Evolutionary conservation across 1,140 invertebrate species (phyloP), one percentile per base, ranked within the genome.

Genomic region (Glomeris maerens): DNA sequence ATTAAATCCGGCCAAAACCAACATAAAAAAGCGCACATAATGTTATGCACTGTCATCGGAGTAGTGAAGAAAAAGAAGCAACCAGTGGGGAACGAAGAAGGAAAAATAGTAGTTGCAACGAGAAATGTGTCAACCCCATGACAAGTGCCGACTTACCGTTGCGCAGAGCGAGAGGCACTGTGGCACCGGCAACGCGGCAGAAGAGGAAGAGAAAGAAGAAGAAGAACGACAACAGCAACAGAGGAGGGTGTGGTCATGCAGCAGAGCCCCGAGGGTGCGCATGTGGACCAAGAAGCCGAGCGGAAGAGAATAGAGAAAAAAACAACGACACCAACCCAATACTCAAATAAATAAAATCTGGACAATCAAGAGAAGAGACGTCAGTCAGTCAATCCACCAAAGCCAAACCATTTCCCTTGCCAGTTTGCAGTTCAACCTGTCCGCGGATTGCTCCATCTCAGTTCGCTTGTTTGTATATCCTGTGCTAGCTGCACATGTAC

Each of bases 291-390:
- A 21, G 5, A 48, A 13, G 20, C 20, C 14, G 39, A 52, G 44
- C 21, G 25, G 20, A 39, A 39, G 7, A 47, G 45, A 41, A 4
- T 29, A 28, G 40, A 47, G 27, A 17, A 4, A 25, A 2, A 46
- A 52, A 2, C 17, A 47, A 17, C n/a, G 23, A 21, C 39, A 28
- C 23, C 28, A 29, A 51, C 10, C 38, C n/a, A 36, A 2, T n/a
- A n/a, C n/a, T n/a, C 54, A 29, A 71, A 50, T 22, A 28, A 54
- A 48, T 13, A 54, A 50, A 41, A 55, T 50, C 29, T 45, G 47
- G 52, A 56, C 49, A 49, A 51, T 50, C 49, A 52, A 51, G 55
- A 52, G 52, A 52, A 54, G 52, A 49, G 49, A 56, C 47, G 52
- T 49, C 49, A 53, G 51, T 50, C 55, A 55, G 40, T 20, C 14